Evolutionary conservation across 1,140 invertebrate species (phyloP).

Genomic region (Drosophila truncata): DNA sequence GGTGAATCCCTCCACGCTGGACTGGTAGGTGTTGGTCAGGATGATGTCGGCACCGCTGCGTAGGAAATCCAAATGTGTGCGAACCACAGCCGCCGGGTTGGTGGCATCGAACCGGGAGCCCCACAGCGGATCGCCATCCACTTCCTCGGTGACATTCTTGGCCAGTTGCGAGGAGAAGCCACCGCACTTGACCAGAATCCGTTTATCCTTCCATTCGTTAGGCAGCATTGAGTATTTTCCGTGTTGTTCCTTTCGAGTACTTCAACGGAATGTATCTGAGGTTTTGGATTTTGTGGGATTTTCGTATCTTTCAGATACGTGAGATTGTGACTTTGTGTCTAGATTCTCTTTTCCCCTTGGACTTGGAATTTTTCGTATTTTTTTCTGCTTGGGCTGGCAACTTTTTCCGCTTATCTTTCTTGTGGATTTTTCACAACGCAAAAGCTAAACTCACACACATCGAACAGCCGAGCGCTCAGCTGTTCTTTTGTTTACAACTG

Average conservation of each 20-base stretch:
- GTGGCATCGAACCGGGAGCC: slow-evolving; percentile 91
- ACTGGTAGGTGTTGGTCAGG: slow-evolving; percentile 95
- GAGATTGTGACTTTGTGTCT: slow-evolving; percentile 52
- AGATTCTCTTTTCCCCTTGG: slow-evolving; percentile 40
- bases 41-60: slow-evolving; percentile 93
- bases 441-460: slow-evolving; percentile 25
- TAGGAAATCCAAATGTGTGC: slow-evolving; percentile 92
- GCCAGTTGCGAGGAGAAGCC: slow-evolving; percentile 92
- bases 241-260: neutral
- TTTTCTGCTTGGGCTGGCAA: slow-evolving; percentile 37
- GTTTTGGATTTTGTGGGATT: slow-evolving; percentile 4
- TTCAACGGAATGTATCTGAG: neutral
- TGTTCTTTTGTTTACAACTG: slow-evolving; percentile 45
- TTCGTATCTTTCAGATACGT: slow-evolving; percentile 53
- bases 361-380: slow-evolving; percentile 29
- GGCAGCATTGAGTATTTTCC: neutral
- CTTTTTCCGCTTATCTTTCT: slow-evolving; percentile 43
- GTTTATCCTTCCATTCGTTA: slow-evolving; percentile 1
- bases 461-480: slow-evolving; percentile 14
- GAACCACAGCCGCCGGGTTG: slow-evolving; percentile 90
- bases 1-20: slow-evolving; percentile 91
- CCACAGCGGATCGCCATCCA: slow-evolving; percentile 93
- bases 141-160: slow-evolving; percentile 89
- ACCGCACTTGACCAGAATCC: slow-evolving; percentile 89
- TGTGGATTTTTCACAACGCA: slow-evolving; percentile 34